Base-by-base conservation (phyloP, 2,797 vertebrate genomes). In the Crocidura indochinensis region DNA sequence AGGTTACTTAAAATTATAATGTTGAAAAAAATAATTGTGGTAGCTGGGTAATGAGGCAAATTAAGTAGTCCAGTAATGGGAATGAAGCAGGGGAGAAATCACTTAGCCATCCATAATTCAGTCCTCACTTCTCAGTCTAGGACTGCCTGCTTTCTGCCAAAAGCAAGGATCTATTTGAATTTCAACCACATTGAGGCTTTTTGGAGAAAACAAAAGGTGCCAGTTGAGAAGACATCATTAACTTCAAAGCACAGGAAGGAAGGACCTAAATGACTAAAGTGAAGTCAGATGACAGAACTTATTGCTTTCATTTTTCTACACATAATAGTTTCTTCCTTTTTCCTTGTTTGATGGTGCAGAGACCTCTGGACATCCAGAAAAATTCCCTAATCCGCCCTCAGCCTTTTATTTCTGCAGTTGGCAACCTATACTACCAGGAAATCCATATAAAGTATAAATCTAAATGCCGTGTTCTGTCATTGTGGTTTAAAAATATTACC, bases 171-270 rank as follows among this genome's bases (percentile, higher is more conserved):
- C 27, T 82, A 10, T 67, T 44, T 49, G 69, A 31, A 74, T 68
- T 91, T 75, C 47, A 81, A 71, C 12, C 3, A 68, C 20, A 60
- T 4, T n/a, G 69, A 47, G 67, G 71, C 86, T 83, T 94, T 73
- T 56, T 74, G 68, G 31, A 65, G 71, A 78, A 91, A 90, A 71
- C 68, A 72, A 84, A 73, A 93, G 53, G 47, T 94, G 71, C 72
- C 56, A 67, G 2, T 84, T 84, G 75, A 38, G 73, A 87, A 86
- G 72, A 94, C 82, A 94, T 69, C 85, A 56, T 77, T 62, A 38
- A 88, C 93, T 92, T 89, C 85, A 95, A 94, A 96, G 85, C 14
- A 12, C 76, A 93, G 85, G 91, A 94, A 95, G 84, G 88, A 94
- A 91, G 46, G 29, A 60, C 74, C 9, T 24, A 84, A 92, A 75